Conservation (phyloP, 2,113 vertebrate genomes). For the Solenodon paradoxus region DNA sequence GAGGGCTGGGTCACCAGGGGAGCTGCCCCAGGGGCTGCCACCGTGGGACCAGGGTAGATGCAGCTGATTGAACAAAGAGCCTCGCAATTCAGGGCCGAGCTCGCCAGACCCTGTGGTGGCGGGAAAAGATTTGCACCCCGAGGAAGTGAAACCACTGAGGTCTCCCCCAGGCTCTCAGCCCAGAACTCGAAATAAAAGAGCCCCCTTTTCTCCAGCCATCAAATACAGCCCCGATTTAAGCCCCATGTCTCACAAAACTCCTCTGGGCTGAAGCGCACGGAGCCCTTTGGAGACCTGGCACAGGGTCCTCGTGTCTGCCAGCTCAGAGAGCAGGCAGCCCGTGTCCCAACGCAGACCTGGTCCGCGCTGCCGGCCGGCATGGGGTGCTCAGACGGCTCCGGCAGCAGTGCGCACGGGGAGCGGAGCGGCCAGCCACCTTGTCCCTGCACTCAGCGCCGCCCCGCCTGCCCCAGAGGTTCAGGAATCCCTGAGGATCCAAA, state of each 20-base stretch:
- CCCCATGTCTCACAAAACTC: background rate
- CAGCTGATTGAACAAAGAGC: background rate
- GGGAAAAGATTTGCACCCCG: background rate
- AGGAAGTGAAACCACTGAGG: background rate
- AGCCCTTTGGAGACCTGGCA: background rate
- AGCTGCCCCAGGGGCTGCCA: no score
- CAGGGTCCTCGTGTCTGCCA: no score
- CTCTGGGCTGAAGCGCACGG: background rate
- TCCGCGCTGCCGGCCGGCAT: no score
- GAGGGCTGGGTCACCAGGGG: no score
- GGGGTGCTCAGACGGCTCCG: no score
- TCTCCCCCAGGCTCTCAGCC: background rate
- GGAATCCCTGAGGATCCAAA: no score
- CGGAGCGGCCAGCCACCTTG: no score
- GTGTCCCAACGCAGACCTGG: no score
- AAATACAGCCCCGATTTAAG: background rate
- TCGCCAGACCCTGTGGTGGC: background rate
- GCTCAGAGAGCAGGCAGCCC: no score
- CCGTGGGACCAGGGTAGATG: background rate
- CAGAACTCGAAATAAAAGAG: background rate
- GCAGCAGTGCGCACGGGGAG: no score
- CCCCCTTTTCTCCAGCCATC: background rate
- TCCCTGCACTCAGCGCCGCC: no score
- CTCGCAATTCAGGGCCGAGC: rapidly evolving
- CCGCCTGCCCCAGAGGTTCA: no score